These are phyloP conservation scores for Notolepis coatsorum DNA, from an alignment of 2,797 vertebrate genomes.

Conservation along the genomic window DNA sequence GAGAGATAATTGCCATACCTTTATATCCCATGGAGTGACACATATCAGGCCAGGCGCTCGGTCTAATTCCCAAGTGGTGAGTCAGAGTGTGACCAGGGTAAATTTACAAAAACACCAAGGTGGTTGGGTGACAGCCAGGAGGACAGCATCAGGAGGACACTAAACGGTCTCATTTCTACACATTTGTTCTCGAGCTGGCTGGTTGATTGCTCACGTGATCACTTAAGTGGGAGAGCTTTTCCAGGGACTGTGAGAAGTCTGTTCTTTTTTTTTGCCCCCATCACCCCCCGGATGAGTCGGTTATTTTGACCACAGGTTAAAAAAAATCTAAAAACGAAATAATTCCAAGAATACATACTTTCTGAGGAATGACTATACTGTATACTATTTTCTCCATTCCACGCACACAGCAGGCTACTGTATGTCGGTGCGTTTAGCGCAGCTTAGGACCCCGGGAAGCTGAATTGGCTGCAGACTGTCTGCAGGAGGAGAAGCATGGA, in stretches of 20 bases:
- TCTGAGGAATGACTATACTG: neutral
- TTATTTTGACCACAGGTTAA: slow-evolving; percentile 16
- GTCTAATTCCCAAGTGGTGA: too few species aligned
- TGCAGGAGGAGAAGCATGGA: slow-evolving; percentile 74
- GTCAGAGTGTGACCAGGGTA: too few species aligned
- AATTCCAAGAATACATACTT: neutral
- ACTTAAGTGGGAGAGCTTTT: slow-evolving; percentile 6
- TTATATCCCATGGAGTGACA: too few species aligned
- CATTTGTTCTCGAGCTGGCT: neutral
- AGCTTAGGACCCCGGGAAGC: neutral
- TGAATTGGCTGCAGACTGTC: slow-evolving; percentile 36
- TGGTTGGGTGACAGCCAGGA: neutral
- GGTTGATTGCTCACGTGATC: slow-evolving; percentile 6
- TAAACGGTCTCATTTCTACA: neutral
- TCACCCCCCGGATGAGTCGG: slow-evolving; percentile 1
- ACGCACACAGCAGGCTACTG: slow-evolving; percentile 24
- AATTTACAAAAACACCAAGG: neutral
- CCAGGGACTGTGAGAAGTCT: too few species aligned
- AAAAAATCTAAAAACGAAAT: neutral
- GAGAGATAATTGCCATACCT: too few species aligned
- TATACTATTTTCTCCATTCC: neutral
- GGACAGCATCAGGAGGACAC: too few species aligned
- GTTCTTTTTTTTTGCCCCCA: slow-evolving; percentile 11
- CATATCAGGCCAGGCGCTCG: too few species aligned
- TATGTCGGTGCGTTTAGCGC: slow-evolving; percentile 37